Evolutionary conservation across 2,113 vertebrate genomes (phyloP), one percentile per base, ranked within the genome.

Genomic region (Limnothrissa miodon): DNA sequence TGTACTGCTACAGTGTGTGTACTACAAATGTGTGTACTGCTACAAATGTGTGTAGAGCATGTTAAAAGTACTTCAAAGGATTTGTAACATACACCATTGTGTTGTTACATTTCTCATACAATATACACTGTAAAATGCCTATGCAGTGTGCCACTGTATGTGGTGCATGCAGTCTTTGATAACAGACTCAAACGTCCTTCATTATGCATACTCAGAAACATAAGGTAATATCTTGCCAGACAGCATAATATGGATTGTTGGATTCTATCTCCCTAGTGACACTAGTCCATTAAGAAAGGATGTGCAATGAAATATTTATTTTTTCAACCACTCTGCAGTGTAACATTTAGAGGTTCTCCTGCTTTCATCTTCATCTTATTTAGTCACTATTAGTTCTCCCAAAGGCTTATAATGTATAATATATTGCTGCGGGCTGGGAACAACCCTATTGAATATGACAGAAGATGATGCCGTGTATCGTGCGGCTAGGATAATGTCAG

Each of bases 231-330:
- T 80, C 42, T 74, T 23, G 39, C 17, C 25, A 62, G 42, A 39
- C 13, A 17, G n/a, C 48, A 44, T 82, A 82, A 46, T 82, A 45
- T 59, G 10, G 45, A 45, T 42, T 78, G 45, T 78, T 51, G 78
- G 29, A 79, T 17, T 8, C 23, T 21, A 23, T 83, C 33, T 36
- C 51, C 70, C 78, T 25, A 13, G 70, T 53, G 82, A 25, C 21
- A 39, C 10, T 23, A 45, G 13, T 78, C 82, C 74, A 83, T 79
- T 42, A 83, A 51, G 70, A 4, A 33, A 5, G 48, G 51, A 78
- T 83, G 74, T 83, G 74, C 74, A 79, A 83, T 83, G 44, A 83
- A 83, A 83, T 83, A 83, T 83, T 39, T 53, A 83, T 83, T 53
- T 79, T 15, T 46, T 51, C 15, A 33, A 45, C 74, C 21, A 74